Percentiles rank a stretch among this genome's conserved stretches.
Conservation (phyloP, 2,113 vertebrate genomes). For the Python bivittatus region DNA sequence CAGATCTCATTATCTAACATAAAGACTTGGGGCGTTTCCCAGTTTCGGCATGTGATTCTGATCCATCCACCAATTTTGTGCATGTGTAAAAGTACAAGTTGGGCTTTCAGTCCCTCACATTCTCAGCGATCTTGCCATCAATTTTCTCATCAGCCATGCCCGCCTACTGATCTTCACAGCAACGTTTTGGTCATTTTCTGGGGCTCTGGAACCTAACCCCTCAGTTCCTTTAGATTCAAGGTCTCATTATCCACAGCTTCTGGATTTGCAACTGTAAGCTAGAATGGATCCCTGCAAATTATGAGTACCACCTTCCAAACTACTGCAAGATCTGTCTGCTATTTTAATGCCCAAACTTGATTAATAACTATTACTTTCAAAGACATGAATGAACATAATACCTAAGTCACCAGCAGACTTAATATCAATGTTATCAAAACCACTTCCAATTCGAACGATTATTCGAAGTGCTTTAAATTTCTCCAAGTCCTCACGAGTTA, state of each 20-base stretch:
- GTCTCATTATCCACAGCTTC: neutral
- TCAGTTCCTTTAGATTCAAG: neutral
- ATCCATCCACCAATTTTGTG: neutral
- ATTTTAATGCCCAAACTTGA: conserved; percentile 26
- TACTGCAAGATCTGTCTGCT: conserved; percentile 23
- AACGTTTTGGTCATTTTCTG: neutral
- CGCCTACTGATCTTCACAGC: neutral
- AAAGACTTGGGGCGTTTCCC: neutral
- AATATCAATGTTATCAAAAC: conserved; percentile 98
- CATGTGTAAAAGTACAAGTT: neutral
- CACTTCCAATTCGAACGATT: conserved; percentile 97
- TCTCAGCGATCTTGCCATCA: neutral
- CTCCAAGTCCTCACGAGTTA: conserved; percentile 96
- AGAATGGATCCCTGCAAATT: neutral
- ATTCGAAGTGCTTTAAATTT: conserved; percentile 98
- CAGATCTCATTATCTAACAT: neutral
- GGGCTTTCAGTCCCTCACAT: neutral
- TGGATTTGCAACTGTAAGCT: neutral
- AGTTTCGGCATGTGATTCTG: neutral
- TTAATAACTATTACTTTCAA: conserved; percentile 15
- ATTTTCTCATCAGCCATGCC: neutral
- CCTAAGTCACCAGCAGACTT: conserved; percentile 97
- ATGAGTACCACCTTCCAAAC: neutral
- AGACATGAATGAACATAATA: conserved; percentile 55
- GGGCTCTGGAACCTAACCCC: neutral